Evolutionary conservation across 2,888 invertebrate genomes (phyloP), one percentile per base, ranked within the genome.

Genomic region (Hydriomena furcata): DNA sequence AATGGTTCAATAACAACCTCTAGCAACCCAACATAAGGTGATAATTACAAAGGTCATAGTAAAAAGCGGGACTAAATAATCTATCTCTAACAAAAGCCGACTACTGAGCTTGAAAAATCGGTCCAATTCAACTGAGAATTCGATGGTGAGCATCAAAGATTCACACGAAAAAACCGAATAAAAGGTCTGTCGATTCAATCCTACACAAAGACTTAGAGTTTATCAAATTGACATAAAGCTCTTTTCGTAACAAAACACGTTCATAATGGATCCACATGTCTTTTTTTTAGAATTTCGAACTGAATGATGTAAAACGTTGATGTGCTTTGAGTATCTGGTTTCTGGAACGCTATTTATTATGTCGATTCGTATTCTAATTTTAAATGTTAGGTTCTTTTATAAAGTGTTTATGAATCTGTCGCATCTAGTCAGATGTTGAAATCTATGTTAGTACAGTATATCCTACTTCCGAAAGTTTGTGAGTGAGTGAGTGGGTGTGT

Each of bases 201-300:
- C 67, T 66, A 74, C 79, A 88, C 87, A 89, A 88, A 84, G 74
- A 76, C 41, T 65, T 75, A 74, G 84, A 89, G 87, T 89, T 82
- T 86, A 90, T 90, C 89, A 90, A 90, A 90, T 87, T 82, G 89
- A 89, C 87, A 89, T 88, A 86, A 89, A 88, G 82, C 82, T 75
- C 84, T 80, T 82, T 79, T 82, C 75, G 47, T 47, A 52, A 83
- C 55, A 49, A 82, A 83, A 85, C 82, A 79, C 71, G 73, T 76
- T 78, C 73, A 82, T 84, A 88, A 87, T 81, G 81, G 84, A 62
- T n/a, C 73, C 84, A 81, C 82, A 84, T 84, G 82, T 82, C 76
- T 75, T 58, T 58, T 67, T 67, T 75, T 82, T 78, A 47, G 70
- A 76, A 78, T 82, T 82, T 70, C 71, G 71, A 82, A 87, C 88